These are phyloP conservation scores for Zoanthus gigantus DNA, from an alignment of 92 coral and sea anemone species.

Conservation along the genomic window DNA sequence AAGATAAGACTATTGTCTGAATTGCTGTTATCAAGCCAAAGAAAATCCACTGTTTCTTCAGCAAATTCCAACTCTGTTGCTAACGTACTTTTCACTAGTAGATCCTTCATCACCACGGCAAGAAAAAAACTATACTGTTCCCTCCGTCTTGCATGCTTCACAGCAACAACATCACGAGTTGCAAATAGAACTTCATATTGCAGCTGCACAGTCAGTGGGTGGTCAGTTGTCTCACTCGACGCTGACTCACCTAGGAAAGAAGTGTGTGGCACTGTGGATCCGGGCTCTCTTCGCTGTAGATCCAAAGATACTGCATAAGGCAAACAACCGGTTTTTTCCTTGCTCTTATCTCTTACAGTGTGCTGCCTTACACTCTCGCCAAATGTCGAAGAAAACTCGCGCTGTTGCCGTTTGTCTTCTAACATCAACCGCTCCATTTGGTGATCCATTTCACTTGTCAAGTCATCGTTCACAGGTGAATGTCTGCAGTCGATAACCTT, in stretches of 20 bases:
- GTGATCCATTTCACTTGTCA: not conserved
- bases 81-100: constrained; percentile 13
- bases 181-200: constrained; percentile 56
- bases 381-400: constrained; percentile 45
- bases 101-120: constrained; percentile 50
- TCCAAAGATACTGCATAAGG: constrained; percentile 59
- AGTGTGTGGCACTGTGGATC: constrained; percentile 45
- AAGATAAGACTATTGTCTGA: constrained; percentile 48
- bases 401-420: constrained; percentile 52
- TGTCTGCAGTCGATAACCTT: constrained; percentile 34
- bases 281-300: constrained; percentile 51
- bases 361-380: constrained; percentile 66
- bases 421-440: constrained; percentile 37
- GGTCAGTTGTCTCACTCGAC: constrained; percentile 41
- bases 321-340: constrained; percentile 62
- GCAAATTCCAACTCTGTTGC: constrained; percentile 53
- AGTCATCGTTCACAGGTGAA: constrained; percentile 43
- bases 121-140: constrained; percentile 38
- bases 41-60: constrained; percentile 52
- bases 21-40: constrained; percentile 64
- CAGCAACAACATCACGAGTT: constrained; percentile 58
- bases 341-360: constrained; percentile 62
- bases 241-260: constrained; percentile 53
- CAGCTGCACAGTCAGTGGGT: constrained; percentile 53
- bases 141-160: constrained; percentile 57